Conservation (phyloP, 2,888 invertebrate genomes). For the Rotaria sp. region DNA sequence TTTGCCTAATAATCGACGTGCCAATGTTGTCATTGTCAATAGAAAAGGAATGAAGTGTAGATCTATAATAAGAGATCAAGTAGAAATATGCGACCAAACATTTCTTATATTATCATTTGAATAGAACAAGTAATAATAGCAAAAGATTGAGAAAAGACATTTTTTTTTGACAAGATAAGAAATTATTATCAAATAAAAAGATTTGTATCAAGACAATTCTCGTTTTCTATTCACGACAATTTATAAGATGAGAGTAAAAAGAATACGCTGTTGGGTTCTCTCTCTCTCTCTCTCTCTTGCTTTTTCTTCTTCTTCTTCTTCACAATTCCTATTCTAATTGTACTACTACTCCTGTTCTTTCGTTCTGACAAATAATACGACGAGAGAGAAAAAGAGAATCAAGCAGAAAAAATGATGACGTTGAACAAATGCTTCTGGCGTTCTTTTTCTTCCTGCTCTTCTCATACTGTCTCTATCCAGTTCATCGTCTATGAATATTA, state of each 20-base stretch:
- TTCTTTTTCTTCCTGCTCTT: neutral
- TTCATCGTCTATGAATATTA: neutral
- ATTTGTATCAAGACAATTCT: neutral
- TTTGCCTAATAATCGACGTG: neutral
- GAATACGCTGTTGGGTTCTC: neutral
- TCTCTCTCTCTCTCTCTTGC: too few species aligned
- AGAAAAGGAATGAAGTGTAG: neutral
- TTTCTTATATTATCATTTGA: neutral
- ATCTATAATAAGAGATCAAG: neutral
- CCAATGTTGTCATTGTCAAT: neutral
- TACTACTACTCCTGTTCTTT: neutral
- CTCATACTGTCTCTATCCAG: neutral
- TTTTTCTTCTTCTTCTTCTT: neutral
- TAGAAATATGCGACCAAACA: neutral
- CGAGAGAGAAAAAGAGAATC: neutral
- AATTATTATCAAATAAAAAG: neutral
- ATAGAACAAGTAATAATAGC: neutral
- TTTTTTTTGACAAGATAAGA: too few species aligned
- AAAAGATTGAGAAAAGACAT: neutral
- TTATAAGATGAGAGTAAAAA: neutral
- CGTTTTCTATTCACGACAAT: neutral
- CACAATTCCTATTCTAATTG: slow-evolving; percentile 1
- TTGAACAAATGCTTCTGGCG: neutral
- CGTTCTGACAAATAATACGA: neutral
- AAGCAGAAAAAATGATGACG: neutral